Evolutionary conservation across 1,140 invertebrate genomes (phyloP).

Genomic region (Pogonomyrmex barbatus): DNA sequence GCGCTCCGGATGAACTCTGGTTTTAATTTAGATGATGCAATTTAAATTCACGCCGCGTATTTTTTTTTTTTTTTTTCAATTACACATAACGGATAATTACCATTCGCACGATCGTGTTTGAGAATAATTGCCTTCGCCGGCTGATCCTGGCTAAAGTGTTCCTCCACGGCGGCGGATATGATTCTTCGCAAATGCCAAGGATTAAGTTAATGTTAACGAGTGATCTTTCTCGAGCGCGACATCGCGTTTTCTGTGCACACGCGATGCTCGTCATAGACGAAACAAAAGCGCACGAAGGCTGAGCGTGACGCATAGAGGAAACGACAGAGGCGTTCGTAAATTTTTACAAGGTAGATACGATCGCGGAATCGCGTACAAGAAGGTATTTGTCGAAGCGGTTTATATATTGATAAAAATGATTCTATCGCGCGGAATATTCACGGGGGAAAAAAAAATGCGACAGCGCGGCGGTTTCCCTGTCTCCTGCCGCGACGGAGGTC

Average conservation of each 20-base stretch:
- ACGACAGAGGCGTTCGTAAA: not conserved
- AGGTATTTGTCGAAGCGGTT: not conserved
- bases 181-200: constrained; percentile 47
- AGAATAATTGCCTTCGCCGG: constrained; percentile 30
- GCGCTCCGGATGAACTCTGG: too few relatives aligned
- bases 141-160: not conserved
- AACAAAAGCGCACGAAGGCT: constrained; percentile 26
- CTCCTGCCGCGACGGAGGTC: constrained; percentile 19
- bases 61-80: not conserved
- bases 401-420: constrained; percentile 27
- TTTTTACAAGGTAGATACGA: constrained; percentile 17
- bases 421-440: not conserved
- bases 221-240: constrained; percentile 18
- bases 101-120: not conserved
- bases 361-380: not conserved
- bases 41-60: not conserved
- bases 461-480: not conserved
- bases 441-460: not conserved
- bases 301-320: constrained; percentile 25
- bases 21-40: not conserved
- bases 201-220: constrained; percentile 48
- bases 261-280: not conserved
- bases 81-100: not conserved
- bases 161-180: constrained; percentile 3
- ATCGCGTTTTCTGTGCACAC: not conserved